Percentiles rank a stretch among this genome's conserved stretches.
phyloP scores from a whole-genome alignment of 2,888 invertebrate genomes.

The Diloba caeruleocephala region DNA sequence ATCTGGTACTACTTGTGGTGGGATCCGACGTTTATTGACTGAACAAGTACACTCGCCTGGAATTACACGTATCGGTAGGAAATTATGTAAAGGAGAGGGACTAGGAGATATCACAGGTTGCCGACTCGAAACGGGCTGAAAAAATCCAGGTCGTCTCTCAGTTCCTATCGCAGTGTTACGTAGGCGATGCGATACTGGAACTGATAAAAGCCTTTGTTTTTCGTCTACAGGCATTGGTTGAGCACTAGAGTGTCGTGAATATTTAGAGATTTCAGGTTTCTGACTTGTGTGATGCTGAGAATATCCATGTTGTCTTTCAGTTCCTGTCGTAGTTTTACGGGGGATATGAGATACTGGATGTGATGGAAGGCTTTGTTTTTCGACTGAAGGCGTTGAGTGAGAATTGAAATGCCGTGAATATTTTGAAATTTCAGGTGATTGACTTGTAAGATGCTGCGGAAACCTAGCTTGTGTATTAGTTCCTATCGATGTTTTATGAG shows the following conservation, averaged over 20 bases:
- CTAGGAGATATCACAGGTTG: not conserved
- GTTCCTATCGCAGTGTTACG: constrained; percentile 1
- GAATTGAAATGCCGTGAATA: not conserved
- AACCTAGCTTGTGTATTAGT: not conserved
- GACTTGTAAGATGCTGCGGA: not conserved
- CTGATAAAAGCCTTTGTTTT: not conserved
- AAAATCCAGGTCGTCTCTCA: not conserved
- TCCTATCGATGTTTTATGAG: not conserved
- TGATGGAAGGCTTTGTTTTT: not conserved
- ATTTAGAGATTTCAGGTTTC: not conserved
- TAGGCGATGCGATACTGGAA: not conserved
- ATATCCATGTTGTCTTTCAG: not conserved
- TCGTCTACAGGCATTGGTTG: not conserved
- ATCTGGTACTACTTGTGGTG: constrained; percentile 7
- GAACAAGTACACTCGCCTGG: not conserved
- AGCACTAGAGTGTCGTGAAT: not conserved
- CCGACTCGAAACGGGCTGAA: not conserved
- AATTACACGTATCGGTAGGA: constrained; percentile 1
- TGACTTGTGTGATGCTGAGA: not conserved
- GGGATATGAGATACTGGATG: not conserved
- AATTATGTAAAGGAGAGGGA: not conserved
- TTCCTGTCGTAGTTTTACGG: not conserved
- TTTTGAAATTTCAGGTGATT: no score
- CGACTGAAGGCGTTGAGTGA: not conserved
- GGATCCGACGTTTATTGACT: not conserved